phyloP scores from a whole-genome alignment of 2,888 invertebrate species.

The Onthophagus sagittarius region DNA sequence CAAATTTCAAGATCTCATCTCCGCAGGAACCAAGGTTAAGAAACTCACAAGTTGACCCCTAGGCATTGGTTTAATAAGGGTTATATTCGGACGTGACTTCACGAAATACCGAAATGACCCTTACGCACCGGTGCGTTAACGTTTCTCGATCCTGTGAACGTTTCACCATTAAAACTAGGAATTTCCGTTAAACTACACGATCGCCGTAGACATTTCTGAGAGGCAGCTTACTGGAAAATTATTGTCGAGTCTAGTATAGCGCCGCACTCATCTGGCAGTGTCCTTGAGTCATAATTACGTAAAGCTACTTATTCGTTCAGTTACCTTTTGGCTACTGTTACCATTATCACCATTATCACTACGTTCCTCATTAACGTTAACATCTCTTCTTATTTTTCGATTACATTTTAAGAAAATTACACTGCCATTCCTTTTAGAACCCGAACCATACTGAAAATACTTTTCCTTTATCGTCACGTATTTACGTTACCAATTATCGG shows the following conservation, averaged over 20 bases:
- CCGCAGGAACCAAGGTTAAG: background rate
- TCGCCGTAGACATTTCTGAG: background rate
- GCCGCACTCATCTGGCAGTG: background rate
- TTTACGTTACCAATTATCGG: background rate
- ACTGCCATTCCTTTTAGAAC: background rate
- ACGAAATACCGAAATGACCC: background rate
- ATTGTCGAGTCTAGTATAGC: slow-evolving; percentile 1
- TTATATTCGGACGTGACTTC: background rate
- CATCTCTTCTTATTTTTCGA: background rate
- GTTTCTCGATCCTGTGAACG: background rate
- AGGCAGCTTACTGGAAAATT: slow-evolving; percentile 5
- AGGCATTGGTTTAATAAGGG: background rate
- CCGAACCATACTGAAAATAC: background rate
- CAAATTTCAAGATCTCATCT: background rate
- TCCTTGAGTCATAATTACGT: slow-evolving; percentile 3
- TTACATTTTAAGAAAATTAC: background rate
- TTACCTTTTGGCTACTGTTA: background rate
- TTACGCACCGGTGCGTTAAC: background rate
- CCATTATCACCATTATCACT: background rate
- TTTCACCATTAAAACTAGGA: background rate
- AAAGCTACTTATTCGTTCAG: background rate
- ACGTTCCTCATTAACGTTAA: background rate
- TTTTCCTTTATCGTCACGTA: background rate
- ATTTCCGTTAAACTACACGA: background rate
- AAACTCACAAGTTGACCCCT: background rate